phyloP scores from a whole-genome alignment of 2,888 invertebrate species.

The Dicyrtoma fusca region DNA sequence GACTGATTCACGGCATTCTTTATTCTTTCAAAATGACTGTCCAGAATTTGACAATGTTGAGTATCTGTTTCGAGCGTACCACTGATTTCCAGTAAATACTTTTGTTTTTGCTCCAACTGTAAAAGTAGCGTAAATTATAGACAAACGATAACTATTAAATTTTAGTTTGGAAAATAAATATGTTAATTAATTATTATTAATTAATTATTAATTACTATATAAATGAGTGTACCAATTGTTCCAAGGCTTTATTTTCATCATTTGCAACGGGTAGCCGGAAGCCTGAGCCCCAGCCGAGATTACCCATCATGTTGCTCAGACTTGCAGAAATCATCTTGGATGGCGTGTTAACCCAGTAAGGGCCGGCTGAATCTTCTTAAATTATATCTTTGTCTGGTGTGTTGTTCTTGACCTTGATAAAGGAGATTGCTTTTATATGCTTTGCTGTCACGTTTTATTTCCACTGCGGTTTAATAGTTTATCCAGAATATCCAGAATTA shows the following conservation, averaged over 20 bases:
- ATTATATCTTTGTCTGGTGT: background rate
- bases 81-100: conserved; percentile 58
- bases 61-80: conserved; percentile 38
- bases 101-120: conserved; percentile 62
- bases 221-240: conserved; percentile 62
- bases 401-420: background rate
- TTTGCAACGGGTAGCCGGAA: conserved; percentile 80
- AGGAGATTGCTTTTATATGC: background rate
- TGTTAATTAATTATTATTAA: too few relatives aligned
- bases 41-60: conserved; percentile 25
- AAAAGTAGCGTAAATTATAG: conserved; percentile 18
- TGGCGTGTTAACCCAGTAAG: background rate
- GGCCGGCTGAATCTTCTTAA: background rate
- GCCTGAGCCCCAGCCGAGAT: conserved; percentile 76
- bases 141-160: background rate
- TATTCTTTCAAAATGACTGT: conserved; percentile 37
- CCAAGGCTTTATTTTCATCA: conserved; percentile 68
- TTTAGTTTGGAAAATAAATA: background rate
- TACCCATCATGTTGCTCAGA: conserved; percentile 69
- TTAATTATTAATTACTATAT: too few relatives aligned
- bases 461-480: too few relatives aligned
- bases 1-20: conserved; percentile 25
- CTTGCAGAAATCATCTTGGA: conserved; percentile 60
- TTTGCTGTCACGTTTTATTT: too few relatives aligned
- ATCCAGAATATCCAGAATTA: too few relatives aligned